Evolutionary conservation across 2,113 vertebrate genomes (phyloP), one percentile per base, ranked within the genome.

Genomic region (Pteropus alecto): DNA sequence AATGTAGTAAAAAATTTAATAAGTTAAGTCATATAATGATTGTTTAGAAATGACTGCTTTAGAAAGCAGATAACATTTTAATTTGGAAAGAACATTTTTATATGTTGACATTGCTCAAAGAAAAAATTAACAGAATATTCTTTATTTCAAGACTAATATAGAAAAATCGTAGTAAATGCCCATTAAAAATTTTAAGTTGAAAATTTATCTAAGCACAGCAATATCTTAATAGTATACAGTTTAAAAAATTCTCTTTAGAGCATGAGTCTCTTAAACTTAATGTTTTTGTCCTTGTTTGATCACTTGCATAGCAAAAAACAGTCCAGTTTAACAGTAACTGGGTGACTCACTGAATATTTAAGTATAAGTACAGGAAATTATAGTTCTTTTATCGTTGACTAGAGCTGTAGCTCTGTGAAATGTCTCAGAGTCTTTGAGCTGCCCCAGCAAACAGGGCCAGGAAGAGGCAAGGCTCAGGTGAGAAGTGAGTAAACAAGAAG

Each of bases 21-120:
- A 33, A 91, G 73, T 35, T 94, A 46, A 90, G 24, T 87, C 77
- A 93, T 61, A 85, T 58, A 89, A 73, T 82, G 41, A 92, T 78
- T 67, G 8, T 68, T 95, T 74, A 82, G 35, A 96, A 76, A 73
- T 65, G 9, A 70, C 3, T 91, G 51, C 30, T 58, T 96, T 90
- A 68, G 58, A 90, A 94, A 88, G n/a, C 5, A 88, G 71, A 60
- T 88, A 91, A 97, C n/a, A 81, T 14, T 79, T 79, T 90, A 93
- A 88, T 70, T 88, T 84, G 41, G 56, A 85, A 96, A 68, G 51
- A 85, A 56, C 91, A 82, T 51, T 73, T 92, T 93, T 87, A 84
- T 65, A 76, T 11, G 46, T 19, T 93, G 51, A 68, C 6, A 96
- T 51, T 81, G 21, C 13, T 92, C 35, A 79, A 97, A 30, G 56